Percentiles rank a stretch among this genome's conserved stretches.
Conservation (phyloP, 2,113 vertebrate species). For the Symphodus melops region DNA sequence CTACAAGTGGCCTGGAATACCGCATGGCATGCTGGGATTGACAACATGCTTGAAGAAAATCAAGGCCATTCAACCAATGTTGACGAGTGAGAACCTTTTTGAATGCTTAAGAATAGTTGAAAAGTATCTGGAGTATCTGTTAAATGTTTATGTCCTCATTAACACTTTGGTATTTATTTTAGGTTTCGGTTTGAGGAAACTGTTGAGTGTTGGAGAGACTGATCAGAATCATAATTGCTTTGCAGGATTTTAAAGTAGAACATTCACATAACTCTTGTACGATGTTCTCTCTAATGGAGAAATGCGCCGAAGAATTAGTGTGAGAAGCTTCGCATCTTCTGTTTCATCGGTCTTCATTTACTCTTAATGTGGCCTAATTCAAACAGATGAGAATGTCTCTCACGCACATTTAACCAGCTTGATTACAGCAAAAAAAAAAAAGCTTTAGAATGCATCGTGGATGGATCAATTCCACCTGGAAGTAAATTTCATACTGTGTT, state of each 20-base stretch:
- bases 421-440: slow-evolving; percentile 52
- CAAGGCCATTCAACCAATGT: slow-evolving; percentile 53
- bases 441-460: slow-evolving; percentile 44
- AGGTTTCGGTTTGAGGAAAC: not conserved
- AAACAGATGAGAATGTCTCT: slow-evolving; percentile 73
- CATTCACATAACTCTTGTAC: slow-evolving; percentile 1
- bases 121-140: too few relatives aligned
- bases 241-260: not conserved
- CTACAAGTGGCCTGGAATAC: slow-evolving; percentile 92
- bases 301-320: slow-evolving; percentile 32
- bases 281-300: slow-evolving; percentile 20
- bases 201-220: not conserved
- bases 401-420: slow-evolving; percentile 52
- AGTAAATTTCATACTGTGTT: slow-evolving; percentile 22
- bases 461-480: slow-evolving; percentile 58
- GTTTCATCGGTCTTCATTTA: slow-evolving; percentile 74
- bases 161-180: not conserved
- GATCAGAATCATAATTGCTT: not conserved
- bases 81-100: slow-evolving; percentile 79
- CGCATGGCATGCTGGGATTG: slow-evolving; percentile 89
- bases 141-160: not conserved
- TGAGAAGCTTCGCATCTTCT: slow-evolving; percentile 46
- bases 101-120: not conserved
- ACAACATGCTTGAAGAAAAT: slow-evolving; percentile 83
- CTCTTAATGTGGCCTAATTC: slow-evolving; percentile 70